A percentile compares a stretch with the other conserved stretches of the same genome.
These are phyloP conservation scores for Papilio helenus DNA, from an alignment of 1,140 invertebrate genomes.

Conservation along the genomic window DNA sequence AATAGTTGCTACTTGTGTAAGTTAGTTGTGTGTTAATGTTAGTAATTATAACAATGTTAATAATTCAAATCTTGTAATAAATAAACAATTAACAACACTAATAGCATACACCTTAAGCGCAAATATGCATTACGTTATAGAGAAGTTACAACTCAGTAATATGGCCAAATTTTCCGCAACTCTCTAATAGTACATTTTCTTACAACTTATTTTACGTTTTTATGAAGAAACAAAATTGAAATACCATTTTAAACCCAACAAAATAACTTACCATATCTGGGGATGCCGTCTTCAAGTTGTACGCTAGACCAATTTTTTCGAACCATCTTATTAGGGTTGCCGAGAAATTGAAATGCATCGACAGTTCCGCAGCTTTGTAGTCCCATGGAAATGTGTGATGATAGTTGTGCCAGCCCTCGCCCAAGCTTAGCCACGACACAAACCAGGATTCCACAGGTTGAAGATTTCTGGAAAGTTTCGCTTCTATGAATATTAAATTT, in stretches of 20 bases:
- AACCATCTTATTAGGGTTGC: conserved; percentile 81
- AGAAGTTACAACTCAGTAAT: neutral
- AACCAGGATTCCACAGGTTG: conserved; percentile 84
- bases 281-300: conserved; percentile 85
- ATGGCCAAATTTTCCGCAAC: neutral
- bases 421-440: conserved; percentile 81
- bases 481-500: neutral
- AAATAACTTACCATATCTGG: conserved; percentile 74
- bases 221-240: too few relatives aligned
- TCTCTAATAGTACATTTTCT: too few relatives aligned
- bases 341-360: conserved; percentile 75
- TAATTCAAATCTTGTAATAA: too few relatives aligned
- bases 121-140: too few relatives aligned
- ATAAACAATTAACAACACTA: too few relatives aligned
- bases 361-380: conserved; percentile 86
- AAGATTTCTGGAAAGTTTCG: conserved; percentile 79
- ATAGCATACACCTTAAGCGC: too few relatives aligned
- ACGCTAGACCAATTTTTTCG: conserved; percentile 83
- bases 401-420: conserved; percentile 92
- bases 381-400: conserved; percentile 92
- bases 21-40: too few relatives aligned
- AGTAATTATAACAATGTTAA: too few relatives aligned
- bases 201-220: too few relatives aligned
- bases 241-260: neutral
- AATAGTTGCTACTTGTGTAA: too few relatives aligned